Evolutionary conservation across 2,797 vertebrate species (phyloP).

Genomic region (Sebastes kiyomatsui): DNA sequence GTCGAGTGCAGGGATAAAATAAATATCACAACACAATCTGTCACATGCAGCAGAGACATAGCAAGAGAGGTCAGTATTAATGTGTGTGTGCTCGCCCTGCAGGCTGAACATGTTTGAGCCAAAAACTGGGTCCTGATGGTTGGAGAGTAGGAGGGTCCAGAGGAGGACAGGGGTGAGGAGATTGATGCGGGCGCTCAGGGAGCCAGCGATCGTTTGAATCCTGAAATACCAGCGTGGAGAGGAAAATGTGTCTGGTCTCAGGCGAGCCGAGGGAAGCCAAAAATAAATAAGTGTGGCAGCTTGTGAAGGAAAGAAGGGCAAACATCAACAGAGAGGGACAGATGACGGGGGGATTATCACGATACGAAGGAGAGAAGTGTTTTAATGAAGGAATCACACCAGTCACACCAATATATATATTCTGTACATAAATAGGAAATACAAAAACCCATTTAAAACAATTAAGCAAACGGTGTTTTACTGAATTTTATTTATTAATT

Average conservation of each 20-base stretch:
- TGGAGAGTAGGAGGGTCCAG: slow-evolving; percentile 2
- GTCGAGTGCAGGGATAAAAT: slow-evolving; percentile 1
- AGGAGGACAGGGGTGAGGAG: background rate
- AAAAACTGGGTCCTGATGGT: background rate
- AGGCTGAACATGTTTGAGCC: background rate
- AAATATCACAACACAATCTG: slow-evolving; percentile 30
- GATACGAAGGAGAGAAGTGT: background rate
- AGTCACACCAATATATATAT: too few relatives aligned
- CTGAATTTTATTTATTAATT: too few relatives aligned
- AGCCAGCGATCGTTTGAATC: background rate
- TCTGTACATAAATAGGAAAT: too few relatives aligned
- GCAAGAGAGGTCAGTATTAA: background rate
- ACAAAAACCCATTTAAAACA: too few relatives aligned
- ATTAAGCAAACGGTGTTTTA: too few relatives aligned
- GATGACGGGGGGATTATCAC: background rate
- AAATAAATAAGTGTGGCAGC: slow-evolving; percentile 24
- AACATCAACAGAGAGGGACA: background rate
- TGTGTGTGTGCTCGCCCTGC: background rate
- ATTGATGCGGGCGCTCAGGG: background rate
- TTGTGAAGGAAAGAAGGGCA: slow-evolving; percentile 9
- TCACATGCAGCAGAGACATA: background rate
- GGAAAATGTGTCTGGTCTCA: slow-evolving; percentile 30
- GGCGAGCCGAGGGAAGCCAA: background rate
- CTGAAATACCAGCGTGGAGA: slow-evolving; percentile 7
- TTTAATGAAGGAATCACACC: background rate